Conservation (phyloP, 1,140 invertebrate species). For the Diorhabda sublineata region DNA sequence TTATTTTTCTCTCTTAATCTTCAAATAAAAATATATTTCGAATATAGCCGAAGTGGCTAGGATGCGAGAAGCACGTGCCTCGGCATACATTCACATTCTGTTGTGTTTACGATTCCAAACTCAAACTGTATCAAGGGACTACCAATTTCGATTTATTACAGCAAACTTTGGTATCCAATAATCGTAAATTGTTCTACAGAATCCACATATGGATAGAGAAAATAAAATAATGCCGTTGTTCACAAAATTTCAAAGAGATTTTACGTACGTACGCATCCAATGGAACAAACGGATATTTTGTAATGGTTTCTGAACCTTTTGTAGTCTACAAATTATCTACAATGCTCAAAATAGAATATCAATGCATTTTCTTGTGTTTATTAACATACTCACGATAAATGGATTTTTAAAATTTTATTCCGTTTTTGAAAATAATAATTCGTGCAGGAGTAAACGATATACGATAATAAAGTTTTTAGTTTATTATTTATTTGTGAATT, state of each 20-base stretch:
- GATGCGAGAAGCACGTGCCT: constrained; percentile 24
- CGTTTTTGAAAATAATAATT: no score
- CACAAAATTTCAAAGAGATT: constrained; percentile 19
- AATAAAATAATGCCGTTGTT: constrained; percentile 37
- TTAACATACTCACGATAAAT: no score
- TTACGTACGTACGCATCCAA: neutral
- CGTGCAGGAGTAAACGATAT: no score
- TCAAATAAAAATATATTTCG: constrained; percentile 12
- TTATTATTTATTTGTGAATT: no score
- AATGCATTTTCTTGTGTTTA: no score
- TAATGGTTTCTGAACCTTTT: no score
- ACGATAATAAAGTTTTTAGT: no score
- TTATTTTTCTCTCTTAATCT: constrained; percentile 17
- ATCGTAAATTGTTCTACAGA: constrained; percentile 40
- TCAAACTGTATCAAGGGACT: constrained; percentile 34
- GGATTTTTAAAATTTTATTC: no score
- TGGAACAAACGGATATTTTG: no score
- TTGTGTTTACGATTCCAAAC: constrained; percentile 34
- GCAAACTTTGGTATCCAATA: constrained; percentile 39
- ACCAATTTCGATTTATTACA: constrained; percentile 35
- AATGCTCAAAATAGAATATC: no score
- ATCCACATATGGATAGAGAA: constrained; percentile 33
- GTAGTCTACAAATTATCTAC: no score
- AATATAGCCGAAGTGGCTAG: constrained; percentile 1
- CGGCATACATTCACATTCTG: constrained; percentile 29